Evolutionary conservation across 2,888 invertebrate species (phyloP).

Genomic region (Dioctria linearis): DNA sequence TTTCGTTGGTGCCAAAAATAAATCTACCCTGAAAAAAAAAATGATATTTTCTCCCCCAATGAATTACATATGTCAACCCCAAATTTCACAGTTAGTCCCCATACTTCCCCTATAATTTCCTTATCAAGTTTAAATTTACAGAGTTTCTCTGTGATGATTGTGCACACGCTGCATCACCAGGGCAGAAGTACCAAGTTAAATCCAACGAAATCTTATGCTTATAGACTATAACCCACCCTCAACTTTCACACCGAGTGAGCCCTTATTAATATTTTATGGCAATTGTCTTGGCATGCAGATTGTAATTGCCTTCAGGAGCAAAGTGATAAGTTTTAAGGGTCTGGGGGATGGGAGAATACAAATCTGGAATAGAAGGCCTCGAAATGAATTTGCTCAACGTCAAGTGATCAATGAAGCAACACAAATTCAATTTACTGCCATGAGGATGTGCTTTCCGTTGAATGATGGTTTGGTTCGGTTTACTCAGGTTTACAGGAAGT

Average conservation of each 20-base stretch:
- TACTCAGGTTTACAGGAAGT: conserved; percentile 29
- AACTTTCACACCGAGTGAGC: not conserved
- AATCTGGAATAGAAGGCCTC: not conserved
- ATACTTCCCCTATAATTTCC: not conserved
- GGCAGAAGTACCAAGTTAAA: not conserved
- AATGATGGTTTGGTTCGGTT: conserved; percentile 28
- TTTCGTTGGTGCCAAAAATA: too few relatives aligned
- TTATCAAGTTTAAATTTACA: conserved; percentile 6
- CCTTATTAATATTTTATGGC: conserved; percentile 30
- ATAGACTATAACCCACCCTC: not conserved
- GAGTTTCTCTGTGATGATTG: not conserved
- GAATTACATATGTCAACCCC: not conserved
- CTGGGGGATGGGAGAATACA: too few relatives aligned
- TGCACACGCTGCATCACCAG: too few relatives aligned
- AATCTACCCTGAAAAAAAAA: too few relatives aligned
- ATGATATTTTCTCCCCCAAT: not conserved
- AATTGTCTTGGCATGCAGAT: conserved; percentile 22
- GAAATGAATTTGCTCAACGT: conserved; percentile 7
- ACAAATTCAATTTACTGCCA: conserved; percentile 45
- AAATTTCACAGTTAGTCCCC: not conserved
- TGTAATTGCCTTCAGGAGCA: conserved; percentile 28
- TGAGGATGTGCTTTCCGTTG: conserved; percentile 28
- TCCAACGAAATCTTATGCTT: not conserved
- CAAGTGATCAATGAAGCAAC: conserved; percentile 31
- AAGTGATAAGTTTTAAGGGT: not conserved